A percentile compares a stretch with the other conserved stretches of the same genome.
These are phyloP conservation scores for Gobius niger DNA, from an alignment of 2,113 vertebrate species.

Conservation along the genomic window DNA sequence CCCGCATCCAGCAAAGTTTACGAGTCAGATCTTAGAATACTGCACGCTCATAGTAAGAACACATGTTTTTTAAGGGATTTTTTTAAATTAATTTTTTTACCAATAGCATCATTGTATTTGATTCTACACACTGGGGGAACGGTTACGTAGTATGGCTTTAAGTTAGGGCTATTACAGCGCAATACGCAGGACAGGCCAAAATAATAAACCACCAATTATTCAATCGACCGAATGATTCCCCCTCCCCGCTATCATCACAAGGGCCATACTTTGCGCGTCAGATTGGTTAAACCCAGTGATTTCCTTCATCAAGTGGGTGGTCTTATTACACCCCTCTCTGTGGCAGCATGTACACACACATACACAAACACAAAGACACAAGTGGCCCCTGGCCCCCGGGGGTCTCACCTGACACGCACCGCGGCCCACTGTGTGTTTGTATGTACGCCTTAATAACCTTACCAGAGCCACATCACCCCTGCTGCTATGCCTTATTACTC, in stretches of 20 bases:
- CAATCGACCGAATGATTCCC: neutral
- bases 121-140: too few species aligned
- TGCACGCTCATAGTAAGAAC: too few species aligned
- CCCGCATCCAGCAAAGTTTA: too few species aligned
- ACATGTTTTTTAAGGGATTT: too few species aligned
- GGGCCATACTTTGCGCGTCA: neutral
- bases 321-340: conserved; percentile 2
- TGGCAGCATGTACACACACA: conserved; percentile 30
- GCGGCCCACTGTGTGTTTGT: conserved; percentile 60
- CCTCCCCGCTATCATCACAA: neutral
- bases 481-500: conserved; percentile 65
- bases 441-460: conserved; percentile 63
- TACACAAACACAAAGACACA: conserved; percentile 26
- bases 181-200: too few species aligned
- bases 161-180: too few species aligned
- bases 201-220: neutral
- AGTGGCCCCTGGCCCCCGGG: conserved; percentile 35
- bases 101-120: too few species aligned
- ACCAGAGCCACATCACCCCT: conserved; percentile 51
- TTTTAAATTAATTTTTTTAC: too few species aligned
- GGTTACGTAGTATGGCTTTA: too few species aligned
- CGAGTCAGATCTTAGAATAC: too few species aligned
- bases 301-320: conserved; percentile 1
- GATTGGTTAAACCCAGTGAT: conserved; percentile 3
- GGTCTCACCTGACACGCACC: conserved; percentile 54